phyloP scores from a whole-genome alignment of 1,140 invertebrate species.

The Maniola jurtina region DNA sequence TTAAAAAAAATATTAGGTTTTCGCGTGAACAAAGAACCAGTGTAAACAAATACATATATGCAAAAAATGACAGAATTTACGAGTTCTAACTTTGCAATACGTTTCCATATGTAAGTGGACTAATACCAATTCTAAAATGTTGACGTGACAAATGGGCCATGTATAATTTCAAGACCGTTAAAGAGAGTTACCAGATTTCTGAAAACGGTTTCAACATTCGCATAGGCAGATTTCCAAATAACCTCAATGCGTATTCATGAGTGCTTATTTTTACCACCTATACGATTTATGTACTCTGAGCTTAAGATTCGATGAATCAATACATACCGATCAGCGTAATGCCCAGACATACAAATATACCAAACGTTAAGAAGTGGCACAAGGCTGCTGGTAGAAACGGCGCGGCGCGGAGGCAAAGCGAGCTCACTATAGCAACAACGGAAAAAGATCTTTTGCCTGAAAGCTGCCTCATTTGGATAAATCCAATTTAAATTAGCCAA shows the following conservation, averaged over 20 bases:
- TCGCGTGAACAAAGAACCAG: too few species aligned
- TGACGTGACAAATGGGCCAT: constrained; percentile 3
- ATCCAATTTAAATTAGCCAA: constrained; percentile 15
- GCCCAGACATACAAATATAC: constrained; percentile 54
- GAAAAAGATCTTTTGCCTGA: constrained; percentile 50
- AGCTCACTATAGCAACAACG: constrained; percentile 52
- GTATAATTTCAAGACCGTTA: constrained; percentile 10
- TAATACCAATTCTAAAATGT: constrained; percentile 1
- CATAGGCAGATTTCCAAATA: constrained; percentile 32
- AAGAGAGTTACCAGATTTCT: constrained; percentile 13
- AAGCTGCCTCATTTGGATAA: constrained; percentile 37
- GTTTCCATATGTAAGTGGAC: constrained; percentile 5
- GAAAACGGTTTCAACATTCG: constrained; percentile 28
- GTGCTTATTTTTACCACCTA: constrained; percentile 34
- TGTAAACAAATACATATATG: too few species aligned
- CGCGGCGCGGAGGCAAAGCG: constrained; percentile 34
- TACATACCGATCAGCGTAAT: constrained; percentile 49
- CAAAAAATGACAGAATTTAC: neutral
- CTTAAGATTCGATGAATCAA: constrained; percentile 48
- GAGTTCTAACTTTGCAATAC: neutral
- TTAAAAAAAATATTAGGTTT: too few species aligned
- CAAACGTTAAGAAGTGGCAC: constrained; percentile 60
- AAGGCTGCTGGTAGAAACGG: constrained; percentile 68
- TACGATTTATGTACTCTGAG: constrained; percentile 31
- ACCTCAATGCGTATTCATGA: constrained; percentile 35